Base-by-base conservation (phyloP, 2,113 vertebrate species). In the Atractosteus spatula region DNA sequence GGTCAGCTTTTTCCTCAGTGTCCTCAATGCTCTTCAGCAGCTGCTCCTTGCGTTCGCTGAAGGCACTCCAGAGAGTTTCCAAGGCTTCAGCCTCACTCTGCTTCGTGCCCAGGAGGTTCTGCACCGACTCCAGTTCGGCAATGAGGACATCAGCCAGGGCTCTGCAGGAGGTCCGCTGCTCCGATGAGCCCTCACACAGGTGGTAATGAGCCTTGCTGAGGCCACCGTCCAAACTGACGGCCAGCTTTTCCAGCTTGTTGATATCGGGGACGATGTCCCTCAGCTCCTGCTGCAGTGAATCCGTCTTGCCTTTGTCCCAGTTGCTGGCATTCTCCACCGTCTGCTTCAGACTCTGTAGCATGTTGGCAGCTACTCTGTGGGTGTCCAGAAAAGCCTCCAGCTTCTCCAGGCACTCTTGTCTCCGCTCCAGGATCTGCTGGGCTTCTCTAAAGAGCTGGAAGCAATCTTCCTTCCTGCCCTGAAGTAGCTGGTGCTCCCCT, bases 71-170 rank as follows among this genome's bases (percentile, higher is more conserved):
- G 75, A 98, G 68, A 0, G 84, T 84, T 0, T 77, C 86, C 57
- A 98, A 85, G 16, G 94, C 94, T 64, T 99, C 96, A 0, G 95
- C 96, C 77, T 99, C 95, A 65, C 92, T 96, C 82, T 96, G 97
- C 81, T 94, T 97, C 72, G 91, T 94, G n/a, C 97, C 97, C 65
- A 98, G 82, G 0, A 93, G 85, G 76, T 85, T 95, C 85, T 96
- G 96, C 65, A 95, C 89, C 68, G 85, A 81, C 70, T 98, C 96
- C 68, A 98, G 68, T 62, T 92, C 92, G 63, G 81, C 66, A 2
- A 76, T 85, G 14, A 98, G 83, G 41, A 85, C 87, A 72, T 95
- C 94, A 0, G 89, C 91, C 3, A 93, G 74, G 14, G 87, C 88
- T 71, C 96, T 90, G 86, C 97, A 98, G 8, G 95, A 95, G 0